Evolutionary conservation across 2,113 vertebrate species (phyloP).

Genomic region (Archilochus colubris): DNA sequence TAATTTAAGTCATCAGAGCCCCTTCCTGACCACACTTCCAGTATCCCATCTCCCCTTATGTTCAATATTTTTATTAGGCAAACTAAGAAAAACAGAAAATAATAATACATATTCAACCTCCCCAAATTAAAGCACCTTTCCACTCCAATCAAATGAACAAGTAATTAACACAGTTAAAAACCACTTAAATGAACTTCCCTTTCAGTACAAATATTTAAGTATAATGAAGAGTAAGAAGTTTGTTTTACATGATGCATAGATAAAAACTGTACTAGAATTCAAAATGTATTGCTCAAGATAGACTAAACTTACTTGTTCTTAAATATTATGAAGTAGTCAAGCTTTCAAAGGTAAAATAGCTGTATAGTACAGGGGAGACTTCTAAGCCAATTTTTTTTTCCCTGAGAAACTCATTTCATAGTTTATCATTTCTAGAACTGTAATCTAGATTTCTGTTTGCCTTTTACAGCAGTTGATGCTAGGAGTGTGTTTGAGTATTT

Average conservation of each 20-base stretch:
- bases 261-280: not conserved
- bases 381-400: not conserved
- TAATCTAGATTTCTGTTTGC: slow-evolving; percentile 11
- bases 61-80: not conserved
- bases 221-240: not conserved
- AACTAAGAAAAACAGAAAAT: not conserved
- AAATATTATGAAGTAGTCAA: slow-evolving; percentile 5
- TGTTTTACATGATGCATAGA: not conserved
- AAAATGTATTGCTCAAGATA: not conserved
- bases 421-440: not conserved
- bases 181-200: not conserved
- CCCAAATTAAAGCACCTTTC: not conserved
- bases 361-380: not conserved
- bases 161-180: not conserved
- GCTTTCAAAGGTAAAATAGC: not conserved
- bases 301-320: not conserved
- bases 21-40: not conserved
- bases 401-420: not conserved
- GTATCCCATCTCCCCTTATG: not conserved
- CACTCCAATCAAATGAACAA: not conserved
- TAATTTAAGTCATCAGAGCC: not conserved
- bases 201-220: not conserved
- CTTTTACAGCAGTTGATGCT: not conserved
- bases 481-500: not conserved
- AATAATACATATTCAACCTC: not conserved